A percentile compares a stretch with the other conserved stretches of the same genome.
phyloP scores from a whole-genome alignment of 2,797 vertebrate species.

The Intellagama lesueurii region DNA sequence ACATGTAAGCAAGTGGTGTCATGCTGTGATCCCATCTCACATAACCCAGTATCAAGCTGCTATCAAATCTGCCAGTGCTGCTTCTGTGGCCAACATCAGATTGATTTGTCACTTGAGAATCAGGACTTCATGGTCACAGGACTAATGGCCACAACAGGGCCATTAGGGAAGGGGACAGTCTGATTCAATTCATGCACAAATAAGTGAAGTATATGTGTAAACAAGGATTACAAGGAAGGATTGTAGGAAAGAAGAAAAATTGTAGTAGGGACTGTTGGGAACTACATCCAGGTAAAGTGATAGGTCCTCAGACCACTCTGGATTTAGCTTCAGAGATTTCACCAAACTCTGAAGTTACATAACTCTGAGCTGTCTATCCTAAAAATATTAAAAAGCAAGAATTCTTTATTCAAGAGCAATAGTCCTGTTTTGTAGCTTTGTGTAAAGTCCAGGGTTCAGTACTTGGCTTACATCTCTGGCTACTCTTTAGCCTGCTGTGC shows the following conservation, averaged over 20 bases:
- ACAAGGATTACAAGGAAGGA: neutral
- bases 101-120: neutral
- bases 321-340: neutral
- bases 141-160: no score
- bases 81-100: neutral
- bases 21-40: neutral
- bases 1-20: neutral
- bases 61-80: no score
- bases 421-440: neutral
- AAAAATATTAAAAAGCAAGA: neutral
- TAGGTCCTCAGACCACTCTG: no score
- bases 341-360: neutral
- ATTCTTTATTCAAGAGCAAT: neutral
- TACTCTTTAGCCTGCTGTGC: neutral
- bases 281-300: neutral
- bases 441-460: neutral
- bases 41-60: neutral
- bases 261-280: neutral
- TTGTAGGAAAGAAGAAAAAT: neutral
- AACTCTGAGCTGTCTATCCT: neutral
- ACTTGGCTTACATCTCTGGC: neutral
- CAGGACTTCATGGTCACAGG: no score
- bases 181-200: no score
- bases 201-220: no score
- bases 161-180: no score